A percentile compares a stretch with the other conserved stretches of the same genome.
Evolutionary conservation across 2,888 invertebrate species (phyloP).

Genomic region (Leptopilina myrica): DNA sequence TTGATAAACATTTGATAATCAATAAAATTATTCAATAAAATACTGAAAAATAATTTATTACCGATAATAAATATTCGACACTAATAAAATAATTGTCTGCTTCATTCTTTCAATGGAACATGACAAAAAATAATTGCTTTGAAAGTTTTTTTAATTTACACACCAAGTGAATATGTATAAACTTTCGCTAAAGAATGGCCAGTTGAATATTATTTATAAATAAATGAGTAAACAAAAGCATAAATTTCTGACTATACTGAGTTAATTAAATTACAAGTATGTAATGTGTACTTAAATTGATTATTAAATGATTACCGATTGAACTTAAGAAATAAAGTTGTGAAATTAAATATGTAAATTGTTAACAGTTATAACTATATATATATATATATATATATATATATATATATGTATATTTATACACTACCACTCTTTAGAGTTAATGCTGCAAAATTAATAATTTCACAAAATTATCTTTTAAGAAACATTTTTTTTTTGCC

Average conservation of each 20-base stretch:
- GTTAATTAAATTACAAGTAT: background rate
- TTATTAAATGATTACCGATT: background rate
- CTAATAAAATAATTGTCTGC: too few relatives aligned
- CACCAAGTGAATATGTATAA: too few relatives aligned
- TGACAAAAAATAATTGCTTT: too few relatives aligned
- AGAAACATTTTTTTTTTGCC: too few relatives aligned
- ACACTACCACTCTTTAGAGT: background rate
- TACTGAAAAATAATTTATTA: too few relatives aligned
- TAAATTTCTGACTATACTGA: slow-evolving; percentile 17
- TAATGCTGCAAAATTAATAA: background rate
- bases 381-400: background rate
- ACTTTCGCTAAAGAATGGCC: background rate
- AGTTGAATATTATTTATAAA: too few relatives aligned
- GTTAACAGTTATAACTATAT: background rate
- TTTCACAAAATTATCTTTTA: too few relatives aligned
- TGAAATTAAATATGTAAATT: background rate
- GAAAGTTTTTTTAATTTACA: too few relatives aligned
- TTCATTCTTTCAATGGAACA: too few relatives aligned
- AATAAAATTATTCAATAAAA: too few relatives aligned
- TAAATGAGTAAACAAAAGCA: slow-evolving; percentile 1
- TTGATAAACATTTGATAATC: too few relatives aligned
- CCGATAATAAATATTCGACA: background rate
- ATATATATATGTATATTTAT: background rate
- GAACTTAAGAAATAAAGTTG: background rate
- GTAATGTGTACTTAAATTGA: background rate